phyloP scores from a whole-genome alignment of 1,140 invertebrate genomes.

The Solenopsis fugax region DNA sequence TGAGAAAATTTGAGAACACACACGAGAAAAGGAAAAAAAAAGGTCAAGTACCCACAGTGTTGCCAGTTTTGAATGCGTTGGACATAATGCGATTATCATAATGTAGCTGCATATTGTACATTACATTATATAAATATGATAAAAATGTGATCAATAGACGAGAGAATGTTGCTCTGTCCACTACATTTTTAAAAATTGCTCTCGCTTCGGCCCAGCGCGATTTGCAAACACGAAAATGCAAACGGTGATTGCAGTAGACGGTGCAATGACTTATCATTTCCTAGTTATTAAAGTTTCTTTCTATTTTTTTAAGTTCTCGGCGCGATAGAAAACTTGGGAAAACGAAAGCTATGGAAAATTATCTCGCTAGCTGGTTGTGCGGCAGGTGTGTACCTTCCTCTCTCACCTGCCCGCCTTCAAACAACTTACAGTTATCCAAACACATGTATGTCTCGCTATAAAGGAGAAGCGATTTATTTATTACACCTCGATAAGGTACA shows the following conservation, averaged over 20 bases:
- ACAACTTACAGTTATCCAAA: slow-evolving; percentile 62
- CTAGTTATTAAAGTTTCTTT: slow-evolving; percentile 74
- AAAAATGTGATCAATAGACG: slow-evolving; percentile 82
- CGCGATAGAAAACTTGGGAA: slow-evolving; percentile 67
- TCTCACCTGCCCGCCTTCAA: slow-evolving; percentile 57
- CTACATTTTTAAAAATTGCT: slow-evolving; percentile 71
- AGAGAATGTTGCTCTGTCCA: slow-evolving; percentile 82
- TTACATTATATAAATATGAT: slow-evolving; percentile 84
- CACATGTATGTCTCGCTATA: slow-evolving; percentile 70
- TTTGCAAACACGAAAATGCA: slow-evolving; percentile 70
- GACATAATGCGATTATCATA: slow-evolving; percentile 83
- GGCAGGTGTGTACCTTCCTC: slow-evolving; percentile 59
- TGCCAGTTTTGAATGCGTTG: slow-evolving; percentile 83
- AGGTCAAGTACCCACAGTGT: slow-evolving; percentile 74
- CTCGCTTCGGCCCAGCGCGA: slow-evolving; percentile 69
- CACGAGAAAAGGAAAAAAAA: slow-evolving; percentile 45
- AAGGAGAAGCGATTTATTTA: slow-evolving; percentile 77
- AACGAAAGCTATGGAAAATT: slow-evolving; percentile 64
- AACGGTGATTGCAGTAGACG: slow-evolving; percentile 68
- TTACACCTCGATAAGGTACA: slow-evolving; percentile 75
- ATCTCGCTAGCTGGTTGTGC: slow-evolving; percentile 49
- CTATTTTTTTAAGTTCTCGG: slow-evolving; percentile 74
- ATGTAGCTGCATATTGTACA: slow-evolving; percentile 85
- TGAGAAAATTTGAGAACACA: slow-evolving; percentile 61
- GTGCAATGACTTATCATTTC: slow-evolving; percentile 76